phyloP scores from a whole-genome alignment of 2,888 invertebrate species.

The Agrotis ipsilon region DNA sequence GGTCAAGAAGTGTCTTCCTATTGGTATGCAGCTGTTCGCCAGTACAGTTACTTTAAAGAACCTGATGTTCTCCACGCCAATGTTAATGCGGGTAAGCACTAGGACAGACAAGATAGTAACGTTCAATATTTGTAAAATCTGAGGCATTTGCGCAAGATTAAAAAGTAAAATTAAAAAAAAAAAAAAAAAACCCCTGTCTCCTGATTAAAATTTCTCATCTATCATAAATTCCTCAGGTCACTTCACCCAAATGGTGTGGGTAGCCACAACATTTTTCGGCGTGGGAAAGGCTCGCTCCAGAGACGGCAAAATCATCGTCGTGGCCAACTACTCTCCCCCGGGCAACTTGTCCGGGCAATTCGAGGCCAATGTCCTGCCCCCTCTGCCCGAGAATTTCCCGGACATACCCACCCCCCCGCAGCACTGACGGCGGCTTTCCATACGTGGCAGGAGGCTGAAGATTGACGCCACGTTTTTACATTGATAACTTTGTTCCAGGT shows the following conservation, averaged over 20 bases:
- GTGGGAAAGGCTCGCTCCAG: conserved; percentile 95
- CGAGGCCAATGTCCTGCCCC: conserved; percentile 94
- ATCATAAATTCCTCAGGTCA: conserved; percentile 91
- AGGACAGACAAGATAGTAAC: not conserved
- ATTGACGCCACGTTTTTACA: conserved; percentile 81
- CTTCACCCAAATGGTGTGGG: conserved; percentile 97
- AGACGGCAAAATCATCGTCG: conserved; percentile 95
- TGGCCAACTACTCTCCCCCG: conserved; percentile 96
- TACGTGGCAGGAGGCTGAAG: conserved; percentile 84
- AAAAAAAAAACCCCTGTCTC: too few species aligned
- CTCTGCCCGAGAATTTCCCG: conserved; percentile 92
- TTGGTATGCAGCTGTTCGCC: conserved; percentile 95
- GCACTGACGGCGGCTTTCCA: conserved; percentile 86
- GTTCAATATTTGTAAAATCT: not conserved
- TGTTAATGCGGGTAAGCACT: conserved; percentile 93
- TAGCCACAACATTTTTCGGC: conserved; percentile 94
- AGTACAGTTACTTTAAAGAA: conserved; percentile 94
- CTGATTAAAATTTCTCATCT: not conserved
- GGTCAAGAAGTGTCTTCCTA: conserved; percentile 96
- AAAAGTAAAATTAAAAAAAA: too few species aligned
- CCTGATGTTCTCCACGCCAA: conserved; percentile 94
- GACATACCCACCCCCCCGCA: conserved; percentile 81
- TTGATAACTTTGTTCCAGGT: conserved; percentile 24
- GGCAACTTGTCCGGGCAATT: conserved; percentile 95
- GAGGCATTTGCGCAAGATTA: too few species aligned